Conservation (phyloP, 1,140 invertebrate genomes). For the Gryllus bimaculatus region DNA sequence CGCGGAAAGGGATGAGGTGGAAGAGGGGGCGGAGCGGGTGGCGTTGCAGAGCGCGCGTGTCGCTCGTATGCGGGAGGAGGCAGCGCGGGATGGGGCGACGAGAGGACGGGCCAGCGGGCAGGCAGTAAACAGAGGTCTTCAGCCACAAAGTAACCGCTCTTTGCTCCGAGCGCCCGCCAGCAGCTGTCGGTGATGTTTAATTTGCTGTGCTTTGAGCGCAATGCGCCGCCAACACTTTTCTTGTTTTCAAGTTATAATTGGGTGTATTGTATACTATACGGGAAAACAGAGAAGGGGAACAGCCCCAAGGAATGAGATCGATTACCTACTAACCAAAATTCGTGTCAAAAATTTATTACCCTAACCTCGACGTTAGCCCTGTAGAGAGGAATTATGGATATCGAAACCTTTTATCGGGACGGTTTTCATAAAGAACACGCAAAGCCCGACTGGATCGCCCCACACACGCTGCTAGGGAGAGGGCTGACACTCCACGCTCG, state of each 20-base stretch:
- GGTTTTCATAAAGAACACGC: conserved; percentile 1
- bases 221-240: conserved; percentile 20
- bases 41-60: not conserved
- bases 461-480: not conserved
- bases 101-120: not conserved
- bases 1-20: not conserved
- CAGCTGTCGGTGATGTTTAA: conserved; percentile 26
- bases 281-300: conserved; percentile 10
- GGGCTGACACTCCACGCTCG: not conserved
- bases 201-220: conserved; percentile 21
- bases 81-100: not conserved
- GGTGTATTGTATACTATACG: conserved; percentile 15
- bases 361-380: not conserved
- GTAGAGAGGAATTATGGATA: not conserved
- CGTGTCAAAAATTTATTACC: conserved; percentile 20
- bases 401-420: not conserved
- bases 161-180: conserved; percentile 13
- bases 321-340: conserved; percentile 21
- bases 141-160: conserved; percentile 19
- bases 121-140: conserved; percentile 5
- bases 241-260: conserved; percentile 24
- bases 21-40: no score
- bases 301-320: conserved; percentile 20
- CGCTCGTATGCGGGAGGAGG: not conserved
- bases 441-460: not conserved